These are phyloP conservation scores for Furcula furcula DNA, from an alignment of 2,888 invertebrate species.

Conservation along the genomic window DNA sequence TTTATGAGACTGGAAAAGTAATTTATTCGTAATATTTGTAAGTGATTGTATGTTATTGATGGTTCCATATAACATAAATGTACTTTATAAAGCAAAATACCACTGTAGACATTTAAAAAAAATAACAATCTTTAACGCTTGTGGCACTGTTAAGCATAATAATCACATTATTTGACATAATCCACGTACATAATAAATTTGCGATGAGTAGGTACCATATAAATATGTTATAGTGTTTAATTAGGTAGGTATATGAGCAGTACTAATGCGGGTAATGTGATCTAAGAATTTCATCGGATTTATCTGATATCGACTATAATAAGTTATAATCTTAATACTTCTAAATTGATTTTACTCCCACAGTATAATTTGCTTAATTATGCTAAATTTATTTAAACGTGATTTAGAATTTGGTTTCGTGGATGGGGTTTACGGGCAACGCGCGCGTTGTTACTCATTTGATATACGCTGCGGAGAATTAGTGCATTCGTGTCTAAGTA, in stretches of 20 bases:
- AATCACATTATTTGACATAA: conserved; percentile 9
- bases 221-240: conserved; percentile 15
- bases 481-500: not conserved
- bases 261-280: conserved; percentile 18
- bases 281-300: conserved; percentile 31
- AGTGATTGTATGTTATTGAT: no score
- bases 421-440: conserved; percentile 49
- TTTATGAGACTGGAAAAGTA: no score
- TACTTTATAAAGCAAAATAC: no score
- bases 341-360: conserved; percentile 53
- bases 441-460: conserved; percentile 14
- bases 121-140: not conserved
- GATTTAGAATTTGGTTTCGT: conserved; percentile 79
- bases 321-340: conserved; percentile 47
- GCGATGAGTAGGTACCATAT: conserved; percentile 22
- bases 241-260: conserved; percentile 4
- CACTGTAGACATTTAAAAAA: no score
- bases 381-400: conserved; percentile 64
- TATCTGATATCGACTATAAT: conserved; percentile 40
- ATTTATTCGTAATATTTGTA: no score
- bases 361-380: conserved; percentile 56
- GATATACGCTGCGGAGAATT: not conserved
- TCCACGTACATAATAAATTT: no score
- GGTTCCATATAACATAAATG: no score
- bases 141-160: not conserved